Evolutionary conservation across 2,113 vertebrate genomes (phyloP), one percentile per base, ranked within the genome.

Genomic region (Plecotus auritus): DNA sequence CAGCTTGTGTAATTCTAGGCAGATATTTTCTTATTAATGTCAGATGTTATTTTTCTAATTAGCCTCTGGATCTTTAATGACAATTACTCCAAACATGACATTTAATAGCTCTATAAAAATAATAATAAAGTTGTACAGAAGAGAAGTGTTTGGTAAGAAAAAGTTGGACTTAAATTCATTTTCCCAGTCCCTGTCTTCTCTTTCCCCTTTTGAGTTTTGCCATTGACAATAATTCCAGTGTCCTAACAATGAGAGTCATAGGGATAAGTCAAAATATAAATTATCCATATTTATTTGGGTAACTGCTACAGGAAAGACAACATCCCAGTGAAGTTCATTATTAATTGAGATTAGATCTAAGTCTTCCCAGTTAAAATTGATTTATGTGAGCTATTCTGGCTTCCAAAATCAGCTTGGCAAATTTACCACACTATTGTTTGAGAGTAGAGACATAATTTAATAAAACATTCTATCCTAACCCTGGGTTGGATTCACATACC

Each of bases 341-440:
- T 96, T 95, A 96, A 81, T 84, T 94, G 74, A 95, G 95, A 97
- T 96, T 96, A 96, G 40, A 97, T 97, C 95, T 97, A 92, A 97
- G 85, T 74, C 40, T 93, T 72, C 40, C n/a, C 74, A 85, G 85
- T 93, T 86, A 93, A 96, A 97, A 95, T 51, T 92, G 93, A 97
- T 95, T 97, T 93, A 94, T 91, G 88, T 82, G 67, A 23, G 18
- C 32, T 85, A 28, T 23, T 95, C 45, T 92, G 78, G 42, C 92
- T 95, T 95, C 92, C 96, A 97, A 97, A 92, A 92, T 95, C 85
- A 97, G 70, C 88, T 96, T 88, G 90, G 81, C 49, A 37, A 96
- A 84, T 95, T 94, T 96, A 92, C 80, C 72, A 88, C 37, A 83
- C 74, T 76, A 88, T 96, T 97, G 80, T 97, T 94, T 97, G 69